phyloP scores from a whole-genome alignment of 2,888 invertebrate genomes.

The Meiosimyza platycephala region DNA sequence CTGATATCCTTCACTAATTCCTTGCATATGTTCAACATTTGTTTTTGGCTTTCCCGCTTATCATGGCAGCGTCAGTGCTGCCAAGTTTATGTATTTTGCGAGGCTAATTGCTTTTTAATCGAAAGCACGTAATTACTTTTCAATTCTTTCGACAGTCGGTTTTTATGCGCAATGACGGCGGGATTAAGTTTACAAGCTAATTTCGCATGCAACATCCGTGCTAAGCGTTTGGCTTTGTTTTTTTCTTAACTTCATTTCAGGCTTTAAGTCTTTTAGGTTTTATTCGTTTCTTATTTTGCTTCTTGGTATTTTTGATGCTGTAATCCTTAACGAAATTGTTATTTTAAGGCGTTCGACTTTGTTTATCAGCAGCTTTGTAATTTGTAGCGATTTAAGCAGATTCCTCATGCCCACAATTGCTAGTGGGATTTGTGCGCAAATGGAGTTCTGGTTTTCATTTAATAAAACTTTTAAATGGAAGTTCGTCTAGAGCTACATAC shows the following conservation, averaged over 20 bases:
- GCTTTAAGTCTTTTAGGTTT: conserved; percentile 23
- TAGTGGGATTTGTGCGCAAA: too few species aligned
- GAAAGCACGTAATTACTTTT: conserved; percentile 50
- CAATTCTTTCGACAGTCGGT: conserved; percentile 37
- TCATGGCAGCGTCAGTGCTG: conserved; percentile 9
- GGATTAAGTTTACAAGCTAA: conserved; percentile 65
- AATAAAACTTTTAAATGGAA: too few species aligned
- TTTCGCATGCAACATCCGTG: conserved; percentile 61
- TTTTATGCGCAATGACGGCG: conserved; percentile 56
- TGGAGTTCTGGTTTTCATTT: too few species aligned
- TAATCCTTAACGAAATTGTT: conserved; percentile 51
- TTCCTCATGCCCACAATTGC: neutral
- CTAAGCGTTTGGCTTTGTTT: conserved; percentile 45
- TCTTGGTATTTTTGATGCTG: neutral
- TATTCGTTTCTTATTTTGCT: conserved; percentile 10
- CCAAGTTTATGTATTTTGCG: conserved; percentile 45
- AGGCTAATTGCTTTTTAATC: conserved; percentile 65
- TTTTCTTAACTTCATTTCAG: conserved; percentile 33
- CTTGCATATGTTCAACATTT: conserved; percentile 48
- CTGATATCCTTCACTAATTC: conserved; percentile 42
- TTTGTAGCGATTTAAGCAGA: neutral
- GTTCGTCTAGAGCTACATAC: too few species aligned
- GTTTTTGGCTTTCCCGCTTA: conserved; percentile 30
- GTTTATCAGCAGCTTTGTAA: conserved; percentile 7
- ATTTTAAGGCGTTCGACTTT: conserved; percentile 52